These are phyloP conservation scores for Drosophila orosa DNA, from an alignment of 1,140 invertebrate species.

Conservation along the genomic window DNA sequence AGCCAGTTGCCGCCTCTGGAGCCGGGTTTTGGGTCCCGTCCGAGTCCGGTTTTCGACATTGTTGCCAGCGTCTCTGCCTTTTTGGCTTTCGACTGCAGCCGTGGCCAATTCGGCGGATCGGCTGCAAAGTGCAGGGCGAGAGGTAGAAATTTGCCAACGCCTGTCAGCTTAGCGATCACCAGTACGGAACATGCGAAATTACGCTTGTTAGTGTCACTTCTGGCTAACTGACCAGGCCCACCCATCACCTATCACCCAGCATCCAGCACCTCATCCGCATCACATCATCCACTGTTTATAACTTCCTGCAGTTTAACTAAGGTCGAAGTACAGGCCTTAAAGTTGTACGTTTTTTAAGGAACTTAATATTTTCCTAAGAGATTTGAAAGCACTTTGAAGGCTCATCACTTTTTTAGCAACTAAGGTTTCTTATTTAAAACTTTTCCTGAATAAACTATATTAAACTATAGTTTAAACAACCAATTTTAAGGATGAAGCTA, in stretches of 20 bases:
- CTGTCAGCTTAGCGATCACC: slow-evolving; percentile 77
- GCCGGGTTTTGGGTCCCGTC: slow-evolving; percentile 32
- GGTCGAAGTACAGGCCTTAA: neutral
- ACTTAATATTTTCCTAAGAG: neutral
- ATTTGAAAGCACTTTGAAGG: too few relatives aligned
- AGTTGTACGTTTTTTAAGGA: too few relatives aligned
- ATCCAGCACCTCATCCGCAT: neutral
- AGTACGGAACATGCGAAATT: slow-evolving; percentile 79
- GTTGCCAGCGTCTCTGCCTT: slow-evolving; percentile 15
- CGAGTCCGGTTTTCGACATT: slow-evolving; percentile 51
- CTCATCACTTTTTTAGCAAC: too few relatives aligned
- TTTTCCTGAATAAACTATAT: too few relatives aligned
- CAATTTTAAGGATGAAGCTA: too few relatives aligned
- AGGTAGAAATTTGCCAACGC: slow-evolving; percentile 80
- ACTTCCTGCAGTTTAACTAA: slow-evolving; percentile 4
- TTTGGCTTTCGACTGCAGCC: slow-evolving; percentile 53
- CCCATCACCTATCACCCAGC: slow-evolving; percentile 27
- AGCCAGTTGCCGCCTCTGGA: slow-evolving; percentile 61
- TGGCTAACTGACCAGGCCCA: slow-evolving; percentile 61
- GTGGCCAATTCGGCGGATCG: slow-evolving; percentile 69
- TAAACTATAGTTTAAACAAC: too few relatives aligned
- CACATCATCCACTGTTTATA: neutral
- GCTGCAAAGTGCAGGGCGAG: slow-evolving; percentile 39
- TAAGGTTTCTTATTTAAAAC: too few relatives aligned
- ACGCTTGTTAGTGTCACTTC: slow-evolving; percentile 83